Base-by-base conservation (phyloP, 2,888 invertebrate genomes). In the Phasia obesa region DNA sequence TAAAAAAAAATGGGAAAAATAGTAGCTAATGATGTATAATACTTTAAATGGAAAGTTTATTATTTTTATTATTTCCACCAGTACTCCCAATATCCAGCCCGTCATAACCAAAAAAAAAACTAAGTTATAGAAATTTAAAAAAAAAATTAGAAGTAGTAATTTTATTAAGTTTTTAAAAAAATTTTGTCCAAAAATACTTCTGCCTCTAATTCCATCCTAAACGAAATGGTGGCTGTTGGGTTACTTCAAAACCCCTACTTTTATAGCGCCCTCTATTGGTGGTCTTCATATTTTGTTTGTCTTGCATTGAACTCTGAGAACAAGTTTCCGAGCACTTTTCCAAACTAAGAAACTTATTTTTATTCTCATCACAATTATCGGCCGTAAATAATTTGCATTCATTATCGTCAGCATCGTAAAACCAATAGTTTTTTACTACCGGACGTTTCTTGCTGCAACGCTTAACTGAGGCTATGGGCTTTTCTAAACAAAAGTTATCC, bases 351-450 rank as follows among this genome's bases (percentile, higher is more conserved):
- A 89, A 89, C 15, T 88, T 88, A 84, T 89, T 89, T 19, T 73
- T 85, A 60, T 89, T 90, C 49, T 86, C 80, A 78, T 89, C 90
- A 38, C 89, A 89, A 59, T 86, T 86, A 71, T 89, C 88, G 13
- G 90, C 85, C 13, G 90, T 89, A 27, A 89, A 89, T 38, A 90
- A 76, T 84, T 88, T 88, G 15, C 89, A 89, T 44, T 88, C 82
- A 19, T 84, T 85, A 79, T 88, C 87, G 0, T 87, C 87, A 19
- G 88, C 87, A 75, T 89, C 90, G 70, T 88, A 90, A 76, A 88
- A 90, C 90, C 89, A 89, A 75, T 80, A 89, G 35, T 89, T 89
- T 4, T 86, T 79, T 0, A 86, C 44, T 1, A 86, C 60, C 0
- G 87, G 80, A 19, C 71, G 53, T 13, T 27, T 38, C 4, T 84